These are phyloP conservation scores for Serinus canaria DNA, from an alignment of 2,113 vertebrate genomes.

Conservation along the genomic window DNA sequence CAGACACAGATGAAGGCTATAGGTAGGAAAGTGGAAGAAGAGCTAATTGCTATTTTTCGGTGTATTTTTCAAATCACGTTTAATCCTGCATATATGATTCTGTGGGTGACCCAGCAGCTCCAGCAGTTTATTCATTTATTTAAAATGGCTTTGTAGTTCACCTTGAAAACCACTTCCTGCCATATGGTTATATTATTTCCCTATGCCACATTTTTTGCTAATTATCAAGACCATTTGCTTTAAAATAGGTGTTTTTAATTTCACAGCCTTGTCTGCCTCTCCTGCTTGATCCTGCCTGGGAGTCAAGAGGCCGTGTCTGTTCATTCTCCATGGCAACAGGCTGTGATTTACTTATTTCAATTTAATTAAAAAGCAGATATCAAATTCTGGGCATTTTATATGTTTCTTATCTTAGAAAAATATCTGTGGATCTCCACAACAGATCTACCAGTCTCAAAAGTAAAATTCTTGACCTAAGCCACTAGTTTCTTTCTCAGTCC, in stretches of 20 bases:
- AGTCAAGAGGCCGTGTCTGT: conserved; percentile 53
- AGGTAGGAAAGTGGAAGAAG: neutral
- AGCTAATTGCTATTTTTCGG: neutral
- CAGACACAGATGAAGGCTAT: neutral
- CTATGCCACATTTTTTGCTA: conserved; percentile 39
- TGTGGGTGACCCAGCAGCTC: neutral
- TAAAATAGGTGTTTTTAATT: conserved; percentile 67
- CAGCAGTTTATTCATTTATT: conserved; percentile 50
- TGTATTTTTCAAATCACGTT: neutral
- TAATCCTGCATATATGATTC: neutral
- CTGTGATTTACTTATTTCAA: conserved; percentile 66
- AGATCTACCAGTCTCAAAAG: neutral
- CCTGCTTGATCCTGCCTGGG: conserved; percentile 48
- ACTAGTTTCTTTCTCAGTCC: neutral
- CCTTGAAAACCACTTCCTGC: conserved; percentile 56
- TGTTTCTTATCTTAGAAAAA: conserved; percentile 42
- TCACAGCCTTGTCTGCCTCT: conserved; percentile 57
- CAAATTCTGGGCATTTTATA: conserved; percentile 59
- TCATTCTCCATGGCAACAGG: conserved; percentile 73
- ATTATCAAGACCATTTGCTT: conserved; percentile 59
- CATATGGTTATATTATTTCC: conserved; percentile 43
- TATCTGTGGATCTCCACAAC: neutral
- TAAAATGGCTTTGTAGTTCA: conserved; percentile 52
- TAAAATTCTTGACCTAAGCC: neutral
- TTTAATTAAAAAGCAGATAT: conserved; percentile 71